Base-by-base conservation (phyloP, 2,888 invertebrate species). In the Acleris holmiana region DNA sequence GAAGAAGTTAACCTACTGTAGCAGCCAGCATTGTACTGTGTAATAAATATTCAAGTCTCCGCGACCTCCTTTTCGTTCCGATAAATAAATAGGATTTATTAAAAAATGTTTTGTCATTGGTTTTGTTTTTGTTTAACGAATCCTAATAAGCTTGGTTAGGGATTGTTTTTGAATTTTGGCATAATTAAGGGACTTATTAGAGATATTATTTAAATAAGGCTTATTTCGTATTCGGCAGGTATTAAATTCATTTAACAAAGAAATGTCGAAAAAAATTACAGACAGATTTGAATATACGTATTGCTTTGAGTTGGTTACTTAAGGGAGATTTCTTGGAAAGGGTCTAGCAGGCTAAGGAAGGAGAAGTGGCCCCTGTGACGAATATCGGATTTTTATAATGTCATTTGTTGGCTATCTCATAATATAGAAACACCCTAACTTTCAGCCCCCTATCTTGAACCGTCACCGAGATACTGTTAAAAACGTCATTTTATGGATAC, bases 51-150 rank as follows among this genome's bases (percentile, higher is more conserved):
- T 51, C 51, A 51, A 46, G 25, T 46, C 19, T 46, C 5, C 55
- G 41, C 53, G 50, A 62, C 57, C 57, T 57, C 56, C 57, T 66
- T 66, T 66, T 57, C 61, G 47, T 62, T 29, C 40, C 61, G 44
- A 53, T 57, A 66, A 66, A 66, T 62, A 66, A 66, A 51, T 25
- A 48, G 44, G 51, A 62, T 61, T 66, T 66, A 66, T 66, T 66
- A 51, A 66, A 61, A 66, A 66, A 57, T 60, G 66, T 61, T 66
- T 57, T 66, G 61, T 63, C 57, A 58, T 58, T 57, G 41, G 55
- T 61, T 61, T 58, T 48, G 57, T 61, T 58, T 29, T 18, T 21
- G 46, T 35, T 29, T 49, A 19, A 58, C 47, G 60, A 59, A 54
- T 49, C 54, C 21, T 55, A 60, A 59, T 65, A 50, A 54, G 51